phyloP scores from a whole-genome alignment of 1,140 invertebrate species.

The Streblospio benedicti region DNA sequence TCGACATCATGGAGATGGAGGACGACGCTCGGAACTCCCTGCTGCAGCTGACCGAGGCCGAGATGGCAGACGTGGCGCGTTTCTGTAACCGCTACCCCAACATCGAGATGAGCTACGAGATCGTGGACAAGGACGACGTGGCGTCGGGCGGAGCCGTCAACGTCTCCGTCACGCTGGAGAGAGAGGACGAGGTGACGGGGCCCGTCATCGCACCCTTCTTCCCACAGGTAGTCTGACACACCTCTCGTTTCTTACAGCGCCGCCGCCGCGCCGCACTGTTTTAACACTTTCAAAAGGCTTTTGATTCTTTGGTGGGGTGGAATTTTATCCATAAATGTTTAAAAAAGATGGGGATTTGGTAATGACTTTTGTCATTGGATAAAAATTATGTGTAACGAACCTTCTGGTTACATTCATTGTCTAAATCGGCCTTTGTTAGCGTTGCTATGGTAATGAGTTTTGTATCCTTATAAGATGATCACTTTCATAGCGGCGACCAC shows the following conservation, averaged over 20 bases:
- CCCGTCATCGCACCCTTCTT: conserved; percentile 97
- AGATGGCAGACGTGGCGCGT: conserved; percentile 93
- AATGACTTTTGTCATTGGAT: too few relatives aligned
- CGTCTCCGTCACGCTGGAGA: conserved; percentile 62
- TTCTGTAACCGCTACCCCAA: conserved; percentile 99
- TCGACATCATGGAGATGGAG: conserved; percentile 97
- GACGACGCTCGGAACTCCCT: conserved; percentile 82
- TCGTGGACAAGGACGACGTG: conserved; percentile 68
- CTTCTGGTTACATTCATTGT: too few relatives aligned
- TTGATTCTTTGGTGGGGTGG: too few relatives aligned
- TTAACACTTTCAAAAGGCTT: neutral
- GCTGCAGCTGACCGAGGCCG: conserved; percentile 69
- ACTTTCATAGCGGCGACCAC: too few relatives aligned
- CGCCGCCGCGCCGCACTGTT: neutral
- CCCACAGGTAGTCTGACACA: conserved; percentile 72
- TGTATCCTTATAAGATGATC: too few relatives aligned
- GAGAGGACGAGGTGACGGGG: conserved; percentile 92
- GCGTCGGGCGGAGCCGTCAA: conserved; percentile 61
- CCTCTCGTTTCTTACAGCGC: too few relatives aligned
- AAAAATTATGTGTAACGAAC: too few relatives aligned
- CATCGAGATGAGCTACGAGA: conserved; percentile 91
- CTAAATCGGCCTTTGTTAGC: too few relatives aligned
- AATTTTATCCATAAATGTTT: too few relatives aligned
- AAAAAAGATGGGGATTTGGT: too few relatives aligned
- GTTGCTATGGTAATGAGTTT: too few relatives aligned